Evolutionary conservation across 2,888 invertebrate species (phyloP), one percentile per base, ranked within the genome.

Genomic region (Leucophenga montana): DNA sequence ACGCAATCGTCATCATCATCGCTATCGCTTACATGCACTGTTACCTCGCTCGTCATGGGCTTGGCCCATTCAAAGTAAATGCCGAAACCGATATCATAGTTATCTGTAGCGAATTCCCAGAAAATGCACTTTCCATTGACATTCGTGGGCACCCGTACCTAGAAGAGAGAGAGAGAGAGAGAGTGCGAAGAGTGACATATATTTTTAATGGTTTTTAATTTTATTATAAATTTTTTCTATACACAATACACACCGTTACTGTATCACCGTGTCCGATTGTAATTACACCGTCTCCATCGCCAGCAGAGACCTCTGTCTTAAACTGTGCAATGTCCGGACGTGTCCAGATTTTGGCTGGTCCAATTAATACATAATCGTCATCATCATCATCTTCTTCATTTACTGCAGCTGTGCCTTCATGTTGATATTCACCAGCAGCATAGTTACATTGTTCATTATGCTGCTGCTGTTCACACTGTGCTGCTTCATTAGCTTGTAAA

Each of bases 81-180:
- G 0, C 99, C 99, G 89, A 99, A 99, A 73, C 95, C 97, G 82
- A 99, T 95, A 88, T 99, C 99, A 86, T 98, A 99, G 86, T 94
- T 93, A 88, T 99, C 99, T 0, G 99, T 99, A 14, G 98, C 98
- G 88, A 99, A 99, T 90, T 99, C 99, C 99, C 99, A 99, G 90
- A 97, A 99, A 50, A 99, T 90, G 82, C 96, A 95, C 1, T 94
- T 93, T 0, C 99, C 99, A 82, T 96, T 95, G 75, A 94, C 93
- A 86, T 98, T 97, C 0, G 99, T 99, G 9, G 99, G 99, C 67
- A 99, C 99, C 50, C 99, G 91, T 3, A 94, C 92, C 93, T 88
- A 54, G 27, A 27, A 27, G 27, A 3, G 27, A 2, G 4, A 27
- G 27, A 27, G 39, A 67, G n/a, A n/a, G n/a, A n/a, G n/a, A n/a